Base-by-base conservation (phyloP, 2,113 vertebrate species). In the Lonchura striata region DNA sequence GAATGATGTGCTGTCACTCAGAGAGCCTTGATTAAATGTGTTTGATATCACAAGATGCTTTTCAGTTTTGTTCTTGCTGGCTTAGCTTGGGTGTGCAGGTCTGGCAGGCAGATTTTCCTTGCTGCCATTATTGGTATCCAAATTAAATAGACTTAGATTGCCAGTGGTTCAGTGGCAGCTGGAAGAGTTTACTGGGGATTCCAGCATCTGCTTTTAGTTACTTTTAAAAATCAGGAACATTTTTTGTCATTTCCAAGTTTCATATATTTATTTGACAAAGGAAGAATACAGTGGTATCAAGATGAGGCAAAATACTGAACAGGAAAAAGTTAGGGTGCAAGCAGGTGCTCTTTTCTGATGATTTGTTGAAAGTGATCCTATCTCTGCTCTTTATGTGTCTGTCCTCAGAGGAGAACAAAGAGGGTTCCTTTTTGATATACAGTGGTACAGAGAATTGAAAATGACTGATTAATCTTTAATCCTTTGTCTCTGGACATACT, bases 121-220 rank as follows among this genome's bases (percentile, higher is more conserved):
- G 86, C 82, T 93, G 94, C 97, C 91, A 49, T 97, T 87, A 83
- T 54, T 92, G 82, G 85, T 93, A 92, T 97, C 97, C 97, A 98
- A 96, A 96, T 97, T 83, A 97, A 97, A 98, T 74, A 97, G 86
- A 85, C 59, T 94, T 46, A 70, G 91, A 90, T 97, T 98, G 97
- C 96, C 94, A 97, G 83, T 91, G 90, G 92, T 97, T 96, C 95
- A 86, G 97, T 97, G 97, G 97, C 97, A 97, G 97, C 97, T 97
- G 97, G 96, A 97, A 96, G 91, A 91, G 54, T 96, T 98, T 97
- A 95, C 71, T 97, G 91, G 95, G 82, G 74, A 93, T 77, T 84
- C 76, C 79, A 94, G 86, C 96, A 97, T 97, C 96, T 97, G 97
- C 82, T 97, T 97, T 96, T 82, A 96, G 90, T 98, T 98, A 95